phyloP scores from a whole-genome alignment of 2,888 invertebrate genomes.

The Himalopsyche japonica region DNA sequence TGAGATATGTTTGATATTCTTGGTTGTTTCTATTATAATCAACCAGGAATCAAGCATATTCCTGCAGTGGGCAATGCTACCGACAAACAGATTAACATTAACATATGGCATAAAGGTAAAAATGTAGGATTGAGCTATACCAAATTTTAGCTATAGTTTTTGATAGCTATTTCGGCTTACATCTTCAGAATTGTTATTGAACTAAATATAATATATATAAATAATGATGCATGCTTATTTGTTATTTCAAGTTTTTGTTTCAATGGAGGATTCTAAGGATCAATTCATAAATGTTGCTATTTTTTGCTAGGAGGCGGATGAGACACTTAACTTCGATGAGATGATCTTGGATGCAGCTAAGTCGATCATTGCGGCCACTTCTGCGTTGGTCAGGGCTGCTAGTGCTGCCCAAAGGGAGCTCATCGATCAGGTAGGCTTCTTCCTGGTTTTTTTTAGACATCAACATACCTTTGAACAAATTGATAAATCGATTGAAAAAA shows the following conservation, averaged over 20 bases:
- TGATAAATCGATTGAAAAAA: too few relatives aligned
- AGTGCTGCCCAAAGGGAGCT: constrained; percentile 96
- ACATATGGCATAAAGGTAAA: too few relatives aligned
- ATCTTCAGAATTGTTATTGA: too few relatives aligned
- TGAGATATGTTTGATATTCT: constrained; percentile 99
- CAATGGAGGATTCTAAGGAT: too few relatives aligned
- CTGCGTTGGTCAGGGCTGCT: constrained; percentile 94
- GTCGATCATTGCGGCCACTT: constrained; percentile 95
- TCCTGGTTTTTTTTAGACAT: too few relatives aligned
- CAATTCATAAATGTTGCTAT: neutral
- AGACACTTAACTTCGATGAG: constrained; percentile 96
- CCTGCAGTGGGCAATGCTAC: constrained; percentile 68
- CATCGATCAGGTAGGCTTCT: constrained; percentile 68
- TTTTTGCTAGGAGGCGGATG: constrained; percentile 75
- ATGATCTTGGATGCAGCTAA: constrained; percentile 98
- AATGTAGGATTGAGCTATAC: too few relatives aligned
- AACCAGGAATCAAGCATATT: constrained; percentile 99
- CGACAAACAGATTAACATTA: too few relatives aligned
- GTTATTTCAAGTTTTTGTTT: neutral
- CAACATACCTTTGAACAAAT: too few relatives aligned
- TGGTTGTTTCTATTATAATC: constrained; percentile 88
- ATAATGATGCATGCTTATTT: neutral
- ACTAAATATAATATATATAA: too few relatives aligned
- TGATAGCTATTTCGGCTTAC: too few relatives aligned
- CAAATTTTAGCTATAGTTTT: too few relatives aligned